Evolutionary conservation across 2,797 vertebrate genomes (phyloP).

Genomic region (Chromobotia macracanthus): DNA sequence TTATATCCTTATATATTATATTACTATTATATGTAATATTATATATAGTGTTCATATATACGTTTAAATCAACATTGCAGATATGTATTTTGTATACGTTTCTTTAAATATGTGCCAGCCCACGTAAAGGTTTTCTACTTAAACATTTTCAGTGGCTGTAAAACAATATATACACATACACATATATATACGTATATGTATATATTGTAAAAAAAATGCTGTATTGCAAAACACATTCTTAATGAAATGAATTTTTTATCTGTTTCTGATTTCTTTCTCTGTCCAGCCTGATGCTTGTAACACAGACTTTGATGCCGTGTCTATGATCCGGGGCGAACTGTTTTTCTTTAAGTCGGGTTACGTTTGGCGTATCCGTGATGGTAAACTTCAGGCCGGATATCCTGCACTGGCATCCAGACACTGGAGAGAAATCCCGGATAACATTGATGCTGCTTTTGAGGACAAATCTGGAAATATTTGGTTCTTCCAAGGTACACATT

Average conservation of each 20-base stretch:
- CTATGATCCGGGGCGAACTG: slow-evolving; percentile 93
- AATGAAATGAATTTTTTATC: not conserved
- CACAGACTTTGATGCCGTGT: slow-evolving; percentile 81
- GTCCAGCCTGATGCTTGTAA: slow-evolving; percentile 72
- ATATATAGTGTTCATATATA: too few relatives aligned
- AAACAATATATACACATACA: too few relatives aligned
- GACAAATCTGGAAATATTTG: slow-evolving; percentile 93
- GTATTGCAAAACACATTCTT: too few relatives aligned
- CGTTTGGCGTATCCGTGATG: slow-evolving; percentile 89
- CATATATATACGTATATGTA: too few relatives aligned
- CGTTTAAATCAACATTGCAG: too few relatives aligned
- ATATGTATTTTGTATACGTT: too few relatives aligned
- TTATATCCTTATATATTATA: too few relatives aligned
- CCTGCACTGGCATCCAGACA: slow-evolving; percentile 91
- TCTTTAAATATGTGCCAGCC: too few relatives aligned
- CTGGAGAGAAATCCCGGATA: slow-evolving; percentile 89
- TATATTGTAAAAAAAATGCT: too few relatives aligned
- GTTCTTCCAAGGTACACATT: slow-evolving; percentile 90
- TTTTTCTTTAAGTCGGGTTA: slow-evolving; percentile 93
- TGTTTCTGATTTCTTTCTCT: not conserved
- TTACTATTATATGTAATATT: too few relatives aligned
- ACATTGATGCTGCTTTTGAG: slow-evolving; percentile 91
- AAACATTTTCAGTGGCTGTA: too few relatives aligned
- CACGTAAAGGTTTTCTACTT: too few relatives aligned
- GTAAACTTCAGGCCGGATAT: slow-evolving; percentile 89